A percentile compares a stretch with the other conserved stretches of the same genome.
These are phyloP conservation scores for Aphaenogaster rudis DNA, from an alignment of 1,140 invertebrate genomes.

Conservation along the genomic window DNA sequence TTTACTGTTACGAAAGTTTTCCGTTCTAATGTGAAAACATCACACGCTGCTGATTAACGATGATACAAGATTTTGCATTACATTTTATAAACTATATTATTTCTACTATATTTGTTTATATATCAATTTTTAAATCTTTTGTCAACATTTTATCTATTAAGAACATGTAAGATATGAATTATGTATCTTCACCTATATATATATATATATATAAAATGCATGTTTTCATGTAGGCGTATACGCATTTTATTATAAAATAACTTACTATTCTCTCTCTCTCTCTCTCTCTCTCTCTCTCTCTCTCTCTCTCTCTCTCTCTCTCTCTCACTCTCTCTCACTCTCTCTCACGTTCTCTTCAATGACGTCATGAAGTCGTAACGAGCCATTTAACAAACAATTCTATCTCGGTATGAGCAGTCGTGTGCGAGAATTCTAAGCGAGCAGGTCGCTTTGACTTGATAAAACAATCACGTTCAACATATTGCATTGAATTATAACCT, in stretches of 20 bases:
- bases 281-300: neutral
- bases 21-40: neutral
- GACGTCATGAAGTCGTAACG: neutral
- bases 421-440: constrained; percentile 7
- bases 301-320: neutral
- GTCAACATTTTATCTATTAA: neutral
- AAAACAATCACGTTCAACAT: constrained; percentile 43
- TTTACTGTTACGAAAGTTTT: neutral
- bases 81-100: neutral
- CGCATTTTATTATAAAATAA: neutral
- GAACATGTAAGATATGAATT: neutral
- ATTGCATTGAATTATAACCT: constrained; percentile 35
- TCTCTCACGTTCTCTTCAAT: neutral
- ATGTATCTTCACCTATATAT: neutral
- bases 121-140: neutral
- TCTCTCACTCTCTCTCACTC: neutral
- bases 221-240: neutral
- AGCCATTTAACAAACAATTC: constrained; percentile 12
- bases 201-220: neutral
- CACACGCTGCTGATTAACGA: neutral
- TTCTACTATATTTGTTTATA: neutral
- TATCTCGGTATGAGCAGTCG: constrained; percentile 16
- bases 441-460: constrained; percentile 9
- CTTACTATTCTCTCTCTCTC: neutral
- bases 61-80: neutral